Percentiles rank a stretch among this genome's conserved stretches.
Conservation (phyloP, 2,113 vertebrate genomes). For the Actinemys pallida region DNA sequence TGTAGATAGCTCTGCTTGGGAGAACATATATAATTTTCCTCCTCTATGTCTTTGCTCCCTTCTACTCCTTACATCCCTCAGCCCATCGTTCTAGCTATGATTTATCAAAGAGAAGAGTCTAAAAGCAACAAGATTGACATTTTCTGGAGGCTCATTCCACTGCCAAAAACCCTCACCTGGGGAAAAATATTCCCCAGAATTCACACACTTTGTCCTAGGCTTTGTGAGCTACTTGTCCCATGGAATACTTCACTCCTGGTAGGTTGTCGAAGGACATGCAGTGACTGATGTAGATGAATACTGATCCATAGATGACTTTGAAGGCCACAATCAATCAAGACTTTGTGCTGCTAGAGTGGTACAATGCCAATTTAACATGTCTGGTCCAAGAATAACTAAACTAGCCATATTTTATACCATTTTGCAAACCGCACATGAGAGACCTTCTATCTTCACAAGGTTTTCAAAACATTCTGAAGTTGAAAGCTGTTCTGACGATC, state of each 20-base stretch:
- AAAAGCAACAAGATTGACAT: background rate
- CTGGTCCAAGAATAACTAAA: background rate
- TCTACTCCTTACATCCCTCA: background rate
- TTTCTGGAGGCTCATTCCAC: background rate
- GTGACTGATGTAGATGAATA: background rate
- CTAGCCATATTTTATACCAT: background rate
- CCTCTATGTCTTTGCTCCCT: constrained; percentile 1
- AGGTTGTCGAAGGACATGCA: background rate
- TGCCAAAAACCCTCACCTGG: background rate
- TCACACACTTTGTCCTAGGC: background rate
- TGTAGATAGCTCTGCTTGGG: background rate
- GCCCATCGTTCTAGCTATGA: background rate
- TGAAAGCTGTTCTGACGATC: background rate
- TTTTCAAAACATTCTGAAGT: background rate
- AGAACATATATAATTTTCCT: constrained; percentile 35
- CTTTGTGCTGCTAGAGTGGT: background rate
- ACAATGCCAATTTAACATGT: background rate
- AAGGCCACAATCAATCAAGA: background rate
- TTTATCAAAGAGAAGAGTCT: background rate
- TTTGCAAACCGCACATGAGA: background rate
- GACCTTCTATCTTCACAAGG: background rate
- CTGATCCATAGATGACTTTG: background rate
- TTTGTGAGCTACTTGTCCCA: background rate
- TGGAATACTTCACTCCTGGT: background rate
- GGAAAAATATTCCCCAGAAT: background rate